Conservation (phyloP, 2,797 vertebrate genomes). For the Silurus aristotelis region DNA sequence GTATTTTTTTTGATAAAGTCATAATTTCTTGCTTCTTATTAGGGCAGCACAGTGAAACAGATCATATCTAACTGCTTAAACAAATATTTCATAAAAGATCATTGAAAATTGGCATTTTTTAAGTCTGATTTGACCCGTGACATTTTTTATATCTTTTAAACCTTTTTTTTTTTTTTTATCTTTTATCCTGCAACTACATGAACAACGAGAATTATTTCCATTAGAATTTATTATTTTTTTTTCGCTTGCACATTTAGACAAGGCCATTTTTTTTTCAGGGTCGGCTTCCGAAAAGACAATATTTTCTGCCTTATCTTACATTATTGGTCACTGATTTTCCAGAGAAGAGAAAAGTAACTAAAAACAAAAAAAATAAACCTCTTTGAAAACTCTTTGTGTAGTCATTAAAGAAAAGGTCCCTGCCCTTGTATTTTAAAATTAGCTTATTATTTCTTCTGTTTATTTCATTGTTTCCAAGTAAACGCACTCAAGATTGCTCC, state of each 20-base stretch:
- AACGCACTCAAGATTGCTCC: background rate
- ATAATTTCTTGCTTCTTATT: background rate
- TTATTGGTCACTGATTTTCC: background rate
- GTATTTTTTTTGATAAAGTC: too few relatives aligned
- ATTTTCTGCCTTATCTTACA: background rate
- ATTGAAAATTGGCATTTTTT: too few relatives aligned
- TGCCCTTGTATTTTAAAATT: constrained; percentile 16
- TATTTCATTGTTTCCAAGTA: constrained; percentile 5
- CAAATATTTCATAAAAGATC: background rate
- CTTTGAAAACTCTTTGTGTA: background rate
- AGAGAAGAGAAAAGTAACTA: background rate
- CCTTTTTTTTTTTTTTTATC: background rate
- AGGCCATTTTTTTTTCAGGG: background rate
- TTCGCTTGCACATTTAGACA: background rate
- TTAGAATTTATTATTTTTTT: too few relatives aligned
- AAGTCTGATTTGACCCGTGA: background rate
- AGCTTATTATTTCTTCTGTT: constrained; percentile 27
- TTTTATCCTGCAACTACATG: background rate
- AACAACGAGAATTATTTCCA: background rate
- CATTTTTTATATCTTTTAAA: background rate
- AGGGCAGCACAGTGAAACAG: background rate
- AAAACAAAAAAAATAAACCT: background rate
- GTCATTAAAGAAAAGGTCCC: constrained; percentile 24
- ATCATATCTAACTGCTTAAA: background rate
- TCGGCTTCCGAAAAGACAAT: background rate